phyloP scores from a whole-genome alignment of 2,113 vertebrate genomes.

The Microcebus griseorufus region DNA sequence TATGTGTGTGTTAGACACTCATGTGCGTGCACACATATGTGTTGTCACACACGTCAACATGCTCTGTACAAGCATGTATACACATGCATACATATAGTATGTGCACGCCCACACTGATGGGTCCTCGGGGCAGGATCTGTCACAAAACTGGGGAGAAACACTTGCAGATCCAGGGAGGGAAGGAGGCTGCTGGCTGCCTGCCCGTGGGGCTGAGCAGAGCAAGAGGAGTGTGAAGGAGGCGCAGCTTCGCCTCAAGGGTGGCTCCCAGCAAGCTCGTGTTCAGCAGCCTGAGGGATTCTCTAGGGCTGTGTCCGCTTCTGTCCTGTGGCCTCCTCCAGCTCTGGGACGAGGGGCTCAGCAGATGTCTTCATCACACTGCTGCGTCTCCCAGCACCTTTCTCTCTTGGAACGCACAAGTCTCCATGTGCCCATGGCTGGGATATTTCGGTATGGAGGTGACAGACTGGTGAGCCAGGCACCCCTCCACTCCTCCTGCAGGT shows the following conservation, averaged over 20 bases:
- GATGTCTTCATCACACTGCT: not conserved
- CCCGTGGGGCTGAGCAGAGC: not conserved
- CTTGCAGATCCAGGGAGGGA: not conserved
- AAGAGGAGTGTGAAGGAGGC: not conserved
- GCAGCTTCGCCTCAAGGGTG: not conserved
- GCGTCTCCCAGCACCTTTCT: not conserved
- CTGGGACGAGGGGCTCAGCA: not conserved
- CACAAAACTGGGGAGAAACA: not conserved
- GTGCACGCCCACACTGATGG: too few relatives aligned
- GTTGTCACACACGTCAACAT: not conserved
- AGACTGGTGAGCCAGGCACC: not conserved
- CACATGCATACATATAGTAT: not conserved
- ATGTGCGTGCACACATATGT: rapidly evolving
- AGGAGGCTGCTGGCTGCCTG: not conserved
- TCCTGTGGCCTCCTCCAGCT: not conserved
- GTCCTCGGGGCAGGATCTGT: not conserved
- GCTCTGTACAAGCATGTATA: too few relatives aligned
- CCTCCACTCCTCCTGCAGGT: not conserved
- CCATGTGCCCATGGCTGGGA: not conserved
- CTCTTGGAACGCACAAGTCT: not conserved
- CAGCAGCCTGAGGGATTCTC: not conserved
- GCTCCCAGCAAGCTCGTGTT: too few relatives aligned
- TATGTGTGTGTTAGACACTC: not conserved
- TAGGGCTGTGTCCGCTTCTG: not conserved
- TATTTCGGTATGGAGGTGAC: not conserved